These are phyloP conservation scores for Hirudinaria manillensis DNA, from an alignment of 2,888 invertebrate genomes.

Conservation along the genomic window DNA sequence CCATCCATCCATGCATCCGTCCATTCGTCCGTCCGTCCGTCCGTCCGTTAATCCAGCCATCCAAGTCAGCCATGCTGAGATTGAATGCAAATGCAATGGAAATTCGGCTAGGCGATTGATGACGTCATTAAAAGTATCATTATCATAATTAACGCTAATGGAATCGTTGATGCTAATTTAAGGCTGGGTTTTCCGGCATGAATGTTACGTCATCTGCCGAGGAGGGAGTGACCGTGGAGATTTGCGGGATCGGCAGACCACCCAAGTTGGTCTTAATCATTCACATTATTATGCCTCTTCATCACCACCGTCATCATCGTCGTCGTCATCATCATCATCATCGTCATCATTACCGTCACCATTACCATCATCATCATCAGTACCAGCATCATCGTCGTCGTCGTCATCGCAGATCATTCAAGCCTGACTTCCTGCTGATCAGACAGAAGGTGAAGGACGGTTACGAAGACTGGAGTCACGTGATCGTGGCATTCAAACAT, in stretches of 20 bases:
- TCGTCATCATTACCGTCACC: conserved; percentile 13
- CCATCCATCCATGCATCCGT: no score
- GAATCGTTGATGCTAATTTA: neutral
- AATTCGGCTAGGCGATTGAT: neutral
- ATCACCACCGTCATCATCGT: conserved; percentile 4
- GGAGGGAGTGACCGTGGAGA: neutral
- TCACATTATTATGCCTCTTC: neutral
- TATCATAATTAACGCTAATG: neutral
- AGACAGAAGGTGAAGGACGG: conserved; percentile 23
- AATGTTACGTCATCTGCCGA: conserved; percentile 2
- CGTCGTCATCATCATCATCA: conserved; percentile 16
- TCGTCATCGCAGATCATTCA: conserved; percentile 22
- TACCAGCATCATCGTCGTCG: neutral
- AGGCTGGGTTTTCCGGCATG: conserved; percentile 15
- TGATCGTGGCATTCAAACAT: conserved; percentile 5
- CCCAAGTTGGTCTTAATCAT: no score
- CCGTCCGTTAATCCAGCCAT: neutral
- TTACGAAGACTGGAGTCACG: conserved; percentile 12
- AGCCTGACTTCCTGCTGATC: conserved; percentile 25
- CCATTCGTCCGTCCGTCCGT: neutral
- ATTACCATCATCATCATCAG: neutral
- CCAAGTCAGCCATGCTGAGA: neutral
- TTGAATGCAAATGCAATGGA: neutral
- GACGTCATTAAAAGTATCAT: neutral
- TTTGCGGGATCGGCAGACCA: neutral